A percentile compares a stretch with the other conserved stretches of the same genome.
Conservation (phyloP, 2,888 invertebrate genomes). For the Trachelus tabidus region DNA sequence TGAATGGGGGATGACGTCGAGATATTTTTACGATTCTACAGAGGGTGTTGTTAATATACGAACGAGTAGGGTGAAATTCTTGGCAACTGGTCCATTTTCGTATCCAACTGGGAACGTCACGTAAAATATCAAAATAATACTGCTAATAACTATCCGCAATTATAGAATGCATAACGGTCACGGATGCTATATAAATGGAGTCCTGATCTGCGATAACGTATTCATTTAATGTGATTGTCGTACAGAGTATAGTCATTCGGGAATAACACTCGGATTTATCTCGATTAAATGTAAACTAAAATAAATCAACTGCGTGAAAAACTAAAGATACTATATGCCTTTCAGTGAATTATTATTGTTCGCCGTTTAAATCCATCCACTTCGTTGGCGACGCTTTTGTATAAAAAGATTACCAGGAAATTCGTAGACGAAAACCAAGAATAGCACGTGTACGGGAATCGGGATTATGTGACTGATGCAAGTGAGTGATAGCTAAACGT, state of each 20-base stretch:
- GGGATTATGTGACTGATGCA: neutral
- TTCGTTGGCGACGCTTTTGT: neutral
- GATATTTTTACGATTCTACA: constrained; percentile 33
- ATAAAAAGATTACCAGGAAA: neutral
- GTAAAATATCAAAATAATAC: neutral
- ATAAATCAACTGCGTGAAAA: neutral
- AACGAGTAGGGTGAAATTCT: constrained; percentile 23
- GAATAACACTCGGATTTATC: neutral
- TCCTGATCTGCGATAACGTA: neutral
- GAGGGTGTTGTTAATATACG: constrained; percentile 34
- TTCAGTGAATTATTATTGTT: neutral
- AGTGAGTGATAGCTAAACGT: neutral
- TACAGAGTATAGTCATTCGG: neutral
- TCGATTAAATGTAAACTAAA: neutral
- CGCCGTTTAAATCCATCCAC: neutral
- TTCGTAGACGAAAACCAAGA: neutral
- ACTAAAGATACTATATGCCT: neutral
- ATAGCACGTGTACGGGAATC: neutral
- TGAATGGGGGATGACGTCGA: constrained; percentile 20
- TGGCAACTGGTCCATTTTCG: neutral
- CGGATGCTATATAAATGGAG: neutral
- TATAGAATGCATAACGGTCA: neutral
- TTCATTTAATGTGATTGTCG: neutral
- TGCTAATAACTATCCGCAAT: neutral
- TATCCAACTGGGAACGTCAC: neutral